These are phyloP conservation scores for Blastobasis adustella DNA, from an alignment of 2,888 invertebrate species.

Conservation along the genomic window DNA sequence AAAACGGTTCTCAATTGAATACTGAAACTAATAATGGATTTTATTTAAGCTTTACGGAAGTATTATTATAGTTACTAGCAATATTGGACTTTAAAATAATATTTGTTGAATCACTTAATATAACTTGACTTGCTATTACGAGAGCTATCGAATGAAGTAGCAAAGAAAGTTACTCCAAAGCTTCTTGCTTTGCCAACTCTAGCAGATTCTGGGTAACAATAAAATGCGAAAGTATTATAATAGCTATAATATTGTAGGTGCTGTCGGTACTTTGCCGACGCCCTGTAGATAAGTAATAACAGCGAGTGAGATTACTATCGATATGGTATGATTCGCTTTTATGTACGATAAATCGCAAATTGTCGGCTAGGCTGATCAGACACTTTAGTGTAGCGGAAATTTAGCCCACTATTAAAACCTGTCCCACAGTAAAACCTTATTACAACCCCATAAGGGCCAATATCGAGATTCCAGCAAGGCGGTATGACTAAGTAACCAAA, in stretches of 20 bases:
- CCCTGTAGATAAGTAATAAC: constrained; percentile 42
- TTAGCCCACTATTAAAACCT: constrained; percentile 21
- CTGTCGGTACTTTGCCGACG: constrained; percentile 40
- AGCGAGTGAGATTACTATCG: constrained; percentile 54
- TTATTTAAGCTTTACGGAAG: too few relatives aligned
- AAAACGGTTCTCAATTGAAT: too few relatives aligned
- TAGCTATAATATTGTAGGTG: constrained; percentile 17
- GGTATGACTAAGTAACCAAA: constrained; percentile 18
- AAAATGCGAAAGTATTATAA: background rate
- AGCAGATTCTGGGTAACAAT: too few relatives aligned
- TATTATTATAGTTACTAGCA: too few relatives aligned
- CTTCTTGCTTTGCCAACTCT: too few relatives aligned
- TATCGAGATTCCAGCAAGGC: constrained; percentile 14
- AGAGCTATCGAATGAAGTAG: too few relatives aligned
- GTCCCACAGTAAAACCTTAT: constrained; percentile 27
- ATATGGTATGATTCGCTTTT: constrained; percentile 50
- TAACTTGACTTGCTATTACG: too few relatives aligned
- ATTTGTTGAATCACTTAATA: too few relatives aligned
- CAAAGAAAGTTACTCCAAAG: too few relatives aligned
- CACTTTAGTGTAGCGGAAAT: constrained; percentile 35
- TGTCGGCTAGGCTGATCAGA: constrained; percentile 48
- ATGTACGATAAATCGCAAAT: constrained; percentile 66
- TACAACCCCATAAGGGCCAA: constrained; percentile 22
- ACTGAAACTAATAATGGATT: too few relatives aligned
- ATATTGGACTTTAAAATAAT: too few relatives aligned